Percentiles rank a stretch among this genome's conserved stretches.
These are phyloP conservation scores for Lasioglossum vierecki DNA, from an alignment of 2,888 invertebrate genomes.

Conservation along the genomic window DNA sequence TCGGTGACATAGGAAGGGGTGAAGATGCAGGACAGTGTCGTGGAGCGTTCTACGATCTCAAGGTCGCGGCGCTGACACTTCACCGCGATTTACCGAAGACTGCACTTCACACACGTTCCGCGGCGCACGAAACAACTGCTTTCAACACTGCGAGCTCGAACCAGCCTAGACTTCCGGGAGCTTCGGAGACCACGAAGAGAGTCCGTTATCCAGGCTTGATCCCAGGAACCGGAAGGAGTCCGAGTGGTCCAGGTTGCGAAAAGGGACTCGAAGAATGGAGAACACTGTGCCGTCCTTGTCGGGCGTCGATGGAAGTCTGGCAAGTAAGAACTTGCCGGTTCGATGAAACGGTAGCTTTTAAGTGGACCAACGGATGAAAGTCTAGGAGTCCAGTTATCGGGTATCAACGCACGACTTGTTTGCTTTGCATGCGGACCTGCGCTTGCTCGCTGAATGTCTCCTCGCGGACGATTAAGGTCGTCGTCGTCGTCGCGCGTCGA, in stretches of 20 bases:
- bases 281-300: background rate
- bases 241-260: background rate
- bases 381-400: background rate
- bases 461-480: background rate
- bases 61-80: background rate
- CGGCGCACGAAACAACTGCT: background rate
- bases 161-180: background rate
- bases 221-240: background rate
- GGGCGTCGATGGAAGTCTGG: background rate
- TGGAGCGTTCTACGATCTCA: background rate
- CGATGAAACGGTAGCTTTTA: background rate
- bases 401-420: background rate
- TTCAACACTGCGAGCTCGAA: background rate
- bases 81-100: background rate
- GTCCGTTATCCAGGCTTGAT: background rate
- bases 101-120: background rate
- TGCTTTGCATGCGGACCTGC: background rate
- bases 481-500: background rate
- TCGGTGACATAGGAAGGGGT: conserved; percentile 20
- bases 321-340: background rate
- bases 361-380: background rate
- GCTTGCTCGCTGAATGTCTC: background rate
- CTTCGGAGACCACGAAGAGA: background rate
- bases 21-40: conserved; percentile 21
- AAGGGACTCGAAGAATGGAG: background rate